Conservation (phyloP, 2,113 vertebrate genomes). For the Antechinus flavipes region DNA sequence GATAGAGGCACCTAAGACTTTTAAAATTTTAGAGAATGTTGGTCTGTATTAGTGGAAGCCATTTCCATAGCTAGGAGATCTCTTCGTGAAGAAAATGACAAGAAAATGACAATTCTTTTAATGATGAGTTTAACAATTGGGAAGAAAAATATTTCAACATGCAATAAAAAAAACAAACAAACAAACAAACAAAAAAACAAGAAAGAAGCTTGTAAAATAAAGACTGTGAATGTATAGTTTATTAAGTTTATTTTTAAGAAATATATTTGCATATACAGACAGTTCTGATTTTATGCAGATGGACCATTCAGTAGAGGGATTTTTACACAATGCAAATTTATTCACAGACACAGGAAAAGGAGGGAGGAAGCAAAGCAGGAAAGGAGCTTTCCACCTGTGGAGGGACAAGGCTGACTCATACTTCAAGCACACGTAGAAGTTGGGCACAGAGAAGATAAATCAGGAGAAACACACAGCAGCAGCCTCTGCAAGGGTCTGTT, state of each 20-base stretch:
- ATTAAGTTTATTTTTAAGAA: not conserved
- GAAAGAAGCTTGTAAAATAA: not conserved
- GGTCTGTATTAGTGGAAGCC: not conserved
- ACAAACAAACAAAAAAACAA: not conserved
- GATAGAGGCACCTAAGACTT: not conserved
- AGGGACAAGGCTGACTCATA: not conserved
- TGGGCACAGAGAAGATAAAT: not conserved
- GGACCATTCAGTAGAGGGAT: not conserved
- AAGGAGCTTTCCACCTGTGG: not conserved
- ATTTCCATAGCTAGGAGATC: not conserved
- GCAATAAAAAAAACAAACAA: not conserved
- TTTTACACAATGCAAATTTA: not conserved
- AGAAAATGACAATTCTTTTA: not conserved
- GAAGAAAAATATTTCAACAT: not conserved
- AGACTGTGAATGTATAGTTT: not conserved
- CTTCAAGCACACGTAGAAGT: not conserved
- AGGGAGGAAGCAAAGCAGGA: not conserved
- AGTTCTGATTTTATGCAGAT: not conserved
- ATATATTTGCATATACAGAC: not conserved
- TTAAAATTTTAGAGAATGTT: not conserved
- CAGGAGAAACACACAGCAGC: not conserved
- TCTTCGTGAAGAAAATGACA: not conserved
- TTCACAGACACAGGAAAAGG: not conserved
- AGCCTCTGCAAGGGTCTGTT: not conserved
- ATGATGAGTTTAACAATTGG: not conserved